phyloP scores from a whole-genome alignment of 2,113 vertebrate genomes.

The Copsychus sechellarum region DNA sequence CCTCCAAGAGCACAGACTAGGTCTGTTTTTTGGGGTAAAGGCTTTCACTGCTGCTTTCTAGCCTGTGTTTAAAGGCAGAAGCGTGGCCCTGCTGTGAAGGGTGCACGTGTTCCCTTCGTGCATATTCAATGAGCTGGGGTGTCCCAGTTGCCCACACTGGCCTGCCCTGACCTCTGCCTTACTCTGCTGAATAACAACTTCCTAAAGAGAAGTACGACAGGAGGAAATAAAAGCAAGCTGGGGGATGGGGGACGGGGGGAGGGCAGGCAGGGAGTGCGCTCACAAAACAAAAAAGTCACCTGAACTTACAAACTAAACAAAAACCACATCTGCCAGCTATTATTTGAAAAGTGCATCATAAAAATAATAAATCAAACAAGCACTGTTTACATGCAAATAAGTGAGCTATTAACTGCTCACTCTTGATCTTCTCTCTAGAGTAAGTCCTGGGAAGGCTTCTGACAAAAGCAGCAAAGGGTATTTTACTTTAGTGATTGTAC shows the following conservation, averaged over 20 bases:
- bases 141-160: neutral
- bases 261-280: accelerated
- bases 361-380: neutral
- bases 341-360: neutral
- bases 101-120: accelerated
- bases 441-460: neutral
- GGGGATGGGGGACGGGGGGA: accelerated
- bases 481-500: neutral
- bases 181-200: neutral
- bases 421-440: neutral
- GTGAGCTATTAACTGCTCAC: neutral
- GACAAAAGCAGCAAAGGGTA: neutral
- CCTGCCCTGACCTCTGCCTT: neutral
- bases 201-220: neutral
- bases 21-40: neutral
- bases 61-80: neutral
- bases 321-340: neutral
- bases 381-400: neutral
- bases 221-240: neutral
- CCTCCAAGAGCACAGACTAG: neutral
- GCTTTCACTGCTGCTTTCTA: neutral
- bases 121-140: neutral
- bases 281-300: neutral
- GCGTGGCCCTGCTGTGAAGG: accelerated
- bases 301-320: neutral